Conservation (phyloP, 2,888 invertebrate genomes). For the Eupelmus urozonus region DNA sequence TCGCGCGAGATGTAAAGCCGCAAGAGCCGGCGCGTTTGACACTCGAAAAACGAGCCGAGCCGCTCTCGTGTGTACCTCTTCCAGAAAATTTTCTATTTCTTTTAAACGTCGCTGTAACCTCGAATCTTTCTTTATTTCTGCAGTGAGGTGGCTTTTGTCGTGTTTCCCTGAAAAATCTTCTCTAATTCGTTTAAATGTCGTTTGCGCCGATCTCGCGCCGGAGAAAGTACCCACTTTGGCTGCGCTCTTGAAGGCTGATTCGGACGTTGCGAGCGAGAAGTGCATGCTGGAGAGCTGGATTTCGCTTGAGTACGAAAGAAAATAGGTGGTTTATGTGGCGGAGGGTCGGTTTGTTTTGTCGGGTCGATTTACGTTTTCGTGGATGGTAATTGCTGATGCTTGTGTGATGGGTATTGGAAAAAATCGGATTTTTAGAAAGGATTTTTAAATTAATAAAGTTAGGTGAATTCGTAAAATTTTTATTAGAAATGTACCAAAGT, state of each 20-base stretch:
- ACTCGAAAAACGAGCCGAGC: too few species aligned
- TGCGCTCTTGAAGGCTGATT: conserved; percentile 49
- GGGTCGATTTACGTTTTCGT: not conserved
- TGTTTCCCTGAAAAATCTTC: conserved; percentile 33
- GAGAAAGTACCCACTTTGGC: conserved; percentile 39
- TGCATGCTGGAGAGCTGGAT: conserved; percentile 30
- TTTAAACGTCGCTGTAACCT: not conserved
- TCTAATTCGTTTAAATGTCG: conserved; percentile 50
- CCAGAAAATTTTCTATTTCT: not conserved
- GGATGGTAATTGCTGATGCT: too few species aligned
- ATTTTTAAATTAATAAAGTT: not conserved
- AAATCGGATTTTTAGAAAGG: too few species aligned
- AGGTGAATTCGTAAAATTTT: too few species aligned
- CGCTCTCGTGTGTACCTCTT: not conserved
- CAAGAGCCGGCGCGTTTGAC: too few species aligned
- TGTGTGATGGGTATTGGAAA: too few species aligned
- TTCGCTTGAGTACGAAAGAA: conserved; percentile 62
- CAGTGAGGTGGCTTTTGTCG: conserved; percentile 39
- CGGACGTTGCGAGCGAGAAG: conserved; percentile 58
- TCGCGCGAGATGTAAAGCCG: too few species aligned
- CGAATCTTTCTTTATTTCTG: not conserved
- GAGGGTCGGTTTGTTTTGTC: conserved; percentile 10
- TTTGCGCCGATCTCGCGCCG: conserved; percentile 13
- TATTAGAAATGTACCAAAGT: too few species aligned
- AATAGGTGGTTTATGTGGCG: too few species aligned